Percentiles rank a stretch among this genome's conserved stretches.
These are phyloP conservation scores for Anarhynchus alexandrinus DNA, from an alignment of 2,113 vertebrate species.

Conservation along the genomic window DNA sequence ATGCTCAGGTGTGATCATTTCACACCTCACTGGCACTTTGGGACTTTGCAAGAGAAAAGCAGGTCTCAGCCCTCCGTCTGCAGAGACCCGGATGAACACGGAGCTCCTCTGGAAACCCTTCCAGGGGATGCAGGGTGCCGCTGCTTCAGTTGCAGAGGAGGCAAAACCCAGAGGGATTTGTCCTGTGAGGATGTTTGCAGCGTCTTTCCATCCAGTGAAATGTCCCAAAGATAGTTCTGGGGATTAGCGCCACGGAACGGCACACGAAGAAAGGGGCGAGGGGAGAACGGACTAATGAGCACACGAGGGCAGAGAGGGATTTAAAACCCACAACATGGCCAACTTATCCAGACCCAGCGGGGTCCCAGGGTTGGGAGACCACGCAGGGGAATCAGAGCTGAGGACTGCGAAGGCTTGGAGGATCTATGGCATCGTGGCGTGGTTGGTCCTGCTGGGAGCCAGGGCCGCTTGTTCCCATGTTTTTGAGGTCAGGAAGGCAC, in stretches of 20 bases:
- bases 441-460: neutral
- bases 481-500: neutral
- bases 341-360: neutral
- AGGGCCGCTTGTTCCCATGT: neutral
- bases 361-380: neutral
- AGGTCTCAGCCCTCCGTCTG: neutral
- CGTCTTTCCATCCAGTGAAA: neutral
- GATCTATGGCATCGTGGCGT: neutral
- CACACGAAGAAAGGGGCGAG: neutral
- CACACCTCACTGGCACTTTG: neutral
- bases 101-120: accelerated
- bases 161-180: neutral
- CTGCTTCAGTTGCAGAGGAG: neutral
- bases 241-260: neutral
- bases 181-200: neutral
- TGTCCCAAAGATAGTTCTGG: no score
- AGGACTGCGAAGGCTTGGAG: neutral
- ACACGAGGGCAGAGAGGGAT: neutral
- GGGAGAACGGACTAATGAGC: neutral
- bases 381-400: neutral
- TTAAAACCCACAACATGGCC: neutral
- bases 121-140: neutral
- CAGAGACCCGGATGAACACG: neutral
- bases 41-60: neutral
- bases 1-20: no score